Base-by-base conservation (phyloP, 2,888 invertebrate species). In the Neoitamus cyanurus region DNA sequence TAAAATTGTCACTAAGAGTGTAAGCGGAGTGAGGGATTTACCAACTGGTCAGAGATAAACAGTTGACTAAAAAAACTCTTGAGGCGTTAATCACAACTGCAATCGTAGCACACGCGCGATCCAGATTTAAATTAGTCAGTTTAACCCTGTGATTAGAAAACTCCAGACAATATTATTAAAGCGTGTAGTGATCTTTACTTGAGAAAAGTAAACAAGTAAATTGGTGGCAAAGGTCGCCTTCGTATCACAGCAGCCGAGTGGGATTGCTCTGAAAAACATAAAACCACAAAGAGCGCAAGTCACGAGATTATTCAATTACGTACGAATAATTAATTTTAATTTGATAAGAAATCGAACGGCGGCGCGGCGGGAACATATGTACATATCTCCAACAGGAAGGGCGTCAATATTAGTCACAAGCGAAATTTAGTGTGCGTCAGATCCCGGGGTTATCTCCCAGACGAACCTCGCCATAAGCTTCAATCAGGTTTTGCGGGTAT, bases 281-380 rank as follows among this genome's bases (percentile, higher is more conserved):
- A 58, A 58, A 9, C 9, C 25, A 58, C 9, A 9, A 2, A 15
- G 48, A 48, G 20, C 15, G 34, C 6, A 34, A 37, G 36, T 73
- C 73, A n/a, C 73, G 37, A 73, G 73, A 73, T 73, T 73, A 73
- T 73, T 73, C 9, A 73, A 73, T 73, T 73, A 73, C 73, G 20
- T 36, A 31, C 31, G 36, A 37, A 73, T 73, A 73, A 73, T 73
- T 73, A 31, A 73, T 73, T 73, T 73, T 6, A 15, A 73, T 36
- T 34, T 73, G 73, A 73, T 73, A 72, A 48, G 20, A 48, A 5
- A n/a, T 48, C 20, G 48, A 72, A 31, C 15, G 68, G 20, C 7
- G 68, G 31, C 42, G 31, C 30, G 6, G 6, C 34, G 37, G 15
- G 25, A 31, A 73, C 15, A 36, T 34, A 36, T 34, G 25, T 13